Base-by-base conservation (phyloP, 2,113 vertebrate species). In the Cyphomyrus discorhynchus region DNA sequence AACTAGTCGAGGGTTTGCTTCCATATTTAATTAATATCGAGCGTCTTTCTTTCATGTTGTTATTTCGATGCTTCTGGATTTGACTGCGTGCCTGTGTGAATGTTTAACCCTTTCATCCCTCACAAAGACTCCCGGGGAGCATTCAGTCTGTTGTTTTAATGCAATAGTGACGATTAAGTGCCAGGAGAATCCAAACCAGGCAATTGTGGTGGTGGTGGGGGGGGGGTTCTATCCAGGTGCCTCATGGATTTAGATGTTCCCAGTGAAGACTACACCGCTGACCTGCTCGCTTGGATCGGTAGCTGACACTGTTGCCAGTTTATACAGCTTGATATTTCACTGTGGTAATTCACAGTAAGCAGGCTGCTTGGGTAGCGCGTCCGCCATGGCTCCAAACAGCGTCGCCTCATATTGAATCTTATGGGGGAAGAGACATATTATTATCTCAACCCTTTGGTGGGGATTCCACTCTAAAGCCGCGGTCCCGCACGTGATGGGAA, bases 1-100 rank as follows among this genome's bases (percentile, higher is more conserved):
- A 74, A 58, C 66, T 49, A 90, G 84, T 88, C 47, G 17, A 90
- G 47, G 86, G 31, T 80, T 88, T 49, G 70, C 5, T 70, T 83
- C 49, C 80, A 83, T 58, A 58, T 62, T 49, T 35, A n/a, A 62
- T 90, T 50, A 58, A 90, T 35, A 46, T 90, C 45, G 82, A 88
- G 86, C 46, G 19, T 49, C 42, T 56, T 42, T n/a, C 88, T 82
- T 46, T 66, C 35, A 56, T 42, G 27, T 62, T 88, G 85, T 52
- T 86, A 86, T 86, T 86, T 52, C 27, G 24, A 17, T 53, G n/a
- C 11, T 58, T 45, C 39, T 86, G 84, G 17, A 47, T 58, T 11
- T 82, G 88, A 83, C 15, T 45, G 50, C 46, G 70, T n/a, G 49
- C 24, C 46, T 58, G 74, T 45, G 27, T 56, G 47, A 21, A 24